Evolutionary conservation across 1,140 invertebrate species (phyloP).

Genomic region (Heliconius nattereri): DNA sequence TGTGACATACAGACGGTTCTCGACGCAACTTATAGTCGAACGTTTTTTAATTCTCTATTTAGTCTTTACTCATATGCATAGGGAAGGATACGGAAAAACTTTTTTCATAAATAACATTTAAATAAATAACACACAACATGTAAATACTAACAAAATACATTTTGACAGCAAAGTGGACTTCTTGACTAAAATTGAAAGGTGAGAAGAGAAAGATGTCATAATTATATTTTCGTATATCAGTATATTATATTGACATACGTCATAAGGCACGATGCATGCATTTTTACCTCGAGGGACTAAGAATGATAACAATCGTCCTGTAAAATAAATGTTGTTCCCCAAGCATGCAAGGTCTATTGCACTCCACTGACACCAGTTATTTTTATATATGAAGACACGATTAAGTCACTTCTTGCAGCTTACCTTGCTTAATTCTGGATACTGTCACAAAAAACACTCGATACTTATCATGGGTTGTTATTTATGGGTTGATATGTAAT

Average conservation of each 20-base stretch:
- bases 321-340: constrained; percentile 33
- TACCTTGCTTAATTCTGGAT: constrained; percentile 4
- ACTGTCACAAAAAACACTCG: constrained; percentile 15
- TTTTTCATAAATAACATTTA: not conserved
- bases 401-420: constrained; percentile 10
- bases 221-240: constrained; percentile 36
- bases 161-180: constrained; percentile 66
- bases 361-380: constrained; percentile 29
- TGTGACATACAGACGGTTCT: not conserved
- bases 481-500: not conserved
- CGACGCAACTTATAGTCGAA: not conserved
- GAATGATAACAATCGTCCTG: constrained; percentile 26
- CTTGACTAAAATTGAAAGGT: constrained; percentile 61
- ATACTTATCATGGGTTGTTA: constrained; percentile 6
- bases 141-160: constrained; percentile 61
- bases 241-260: constrained; percentile 31
- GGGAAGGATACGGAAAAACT: not conserved
- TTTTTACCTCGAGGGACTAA: constrained; percentile 32
- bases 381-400: not conserved
- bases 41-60: not conserved
- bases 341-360: constrained; percentile 34
- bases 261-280: constrained; percentile 61
- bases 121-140: constrained; percentile 34
- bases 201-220: constrained; percentile 48
- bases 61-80: not conserved